Evolutionary conservation across 2,888 invertebrate species (phyloP), one percentile per base, ranked within the genome.

Genomic region (Tipula unca): DNA sequence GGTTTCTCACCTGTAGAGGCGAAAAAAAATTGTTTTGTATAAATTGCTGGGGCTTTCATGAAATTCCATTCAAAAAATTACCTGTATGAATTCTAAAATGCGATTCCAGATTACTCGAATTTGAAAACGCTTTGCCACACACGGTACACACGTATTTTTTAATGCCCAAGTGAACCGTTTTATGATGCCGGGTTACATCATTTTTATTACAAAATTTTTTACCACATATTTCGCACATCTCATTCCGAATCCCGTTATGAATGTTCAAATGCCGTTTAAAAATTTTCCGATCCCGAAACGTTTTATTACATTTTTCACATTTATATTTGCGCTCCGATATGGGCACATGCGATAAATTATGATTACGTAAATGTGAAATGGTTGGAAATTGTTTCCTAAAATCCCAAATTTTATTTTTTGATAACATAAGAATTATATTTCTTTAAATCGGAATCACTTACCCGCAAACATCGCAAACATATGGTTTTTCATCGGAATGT

Each of bases 281-380:
- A 8, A 83, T 83, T 35, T 83, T 83, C 35, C 83, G 29, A 32
- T 83, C 83, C n/a, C 83, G 83, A 20, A 83, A 83, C n/a, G 83
- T 83, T 83, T 83, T 83, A 35, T 83, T 83, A 83, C 83, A 83
- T 83, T 83, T 83, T n/a, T 83, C 83, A n/a, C 83, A 83, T 83
- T 83, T 83, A 32, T 83, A 83, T 83, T 83, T 83, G 5, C 83
- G 29, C 17, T 83, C 83, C 6, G 83, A 14, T 83, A 83, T 83
- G n/a, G 83, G 83, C 83, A 83, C 83, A 83, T 83, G 83, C 17
- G 83, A 83, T 83, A 83, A 83, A 35, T 83, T 83, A 32, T 83
- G 83, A 29, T 83, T 83, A 32, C 83, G 83, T 83, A 83, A 83
- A 83, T 83, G 83, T n/a, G 83, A 83, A 83, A 83, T 83, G 6